phyloP scores from a whole-genome alignment of 1,140 invertebrate genomes.

The Aleiodes sp. region DNA sequence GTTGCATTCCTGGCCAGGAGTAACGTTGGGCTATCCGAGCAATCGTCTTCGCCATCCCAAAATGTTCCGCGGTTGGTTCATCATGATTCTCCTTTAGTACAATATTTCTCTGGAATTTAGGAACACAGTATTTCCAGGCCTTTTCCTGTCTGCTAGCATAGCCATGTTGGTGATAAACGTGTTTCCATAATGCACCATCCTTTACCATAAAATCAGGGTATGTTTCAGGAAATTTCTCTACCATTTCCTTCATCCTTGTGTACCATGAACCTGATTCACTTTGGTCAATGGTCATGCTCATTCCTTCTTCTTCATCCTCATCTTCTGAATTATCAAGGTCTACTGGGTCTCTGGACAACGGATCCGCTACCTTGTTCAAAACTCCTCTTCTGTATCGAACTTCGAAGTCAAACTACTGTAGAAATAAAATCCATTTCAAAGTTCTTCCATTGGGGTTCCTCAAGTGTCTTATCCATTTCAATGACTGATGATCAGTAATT shows the following conservation, averaged over 20 bases:
- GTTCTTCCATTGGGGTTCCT: too few species aligned
- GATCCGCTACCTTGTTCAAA: constrained; percentile 51
- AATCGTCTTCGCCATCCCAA: constrained; percentile 39
- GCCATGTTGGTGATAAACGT: background rate
- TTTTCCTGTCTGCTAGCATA: background rate
- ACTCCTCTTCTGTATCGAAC: constrained; percentile 56
- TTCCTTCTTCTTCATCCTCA: background rate
- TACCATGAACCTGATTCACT: background rate
- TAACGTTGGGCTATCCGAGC: constrained; percentile 26
- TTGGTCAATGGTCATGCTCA: background rate
- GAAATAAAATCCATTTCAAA: too few species aligned
- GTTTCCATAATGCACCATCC: constrained; percentile 6
- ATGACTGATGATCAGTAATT: too few species aligned
- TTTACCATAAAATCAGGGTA: constrained; percentile 24
- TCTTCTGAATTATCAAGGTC: background rate
- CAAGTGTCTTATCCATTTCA: too few species aligned
- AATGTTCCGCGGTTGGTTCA: constrained; percentile 36
- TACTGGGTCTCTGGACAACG: constrained; percentile 40
- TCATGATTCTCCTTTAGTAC: constrained; percentile 21
- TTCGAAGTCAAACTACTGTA: constrained; percentile 59
- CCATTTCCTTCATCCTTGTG: background rate
- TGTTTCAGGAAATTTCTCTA: background rate
- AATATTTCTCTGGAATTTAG: background rate
- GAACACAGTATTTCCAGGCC: constrained; percentile 34
- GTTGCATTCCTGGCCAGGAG: constrained; percentile 43